Base-by-base conservation (phyloP, 2,797 vertebrate species). In the Aulostomus chinensis region DNA sequence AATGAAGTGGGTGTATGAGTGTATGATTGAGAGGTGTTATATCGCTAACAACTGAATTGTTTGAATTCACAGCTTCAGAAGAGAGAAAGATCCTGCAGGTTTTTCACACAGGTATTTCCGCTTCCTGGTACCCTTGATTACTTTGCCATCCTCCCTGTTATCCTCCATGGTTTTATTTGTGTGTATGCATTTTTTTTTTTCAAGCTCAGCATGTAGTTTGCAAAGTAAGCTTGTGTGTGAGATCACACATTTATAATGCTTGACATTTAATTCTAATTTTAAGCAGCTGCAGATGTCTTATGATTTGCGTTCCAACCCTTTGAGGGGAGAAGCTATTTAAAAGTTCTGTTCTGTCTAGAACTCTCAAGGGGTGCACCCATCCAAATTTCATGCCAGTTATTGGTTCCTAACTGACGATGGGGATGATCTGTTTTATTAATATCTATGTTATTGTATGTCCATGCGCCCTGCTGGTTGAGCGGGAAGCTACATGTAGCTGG, bases 71-170 rank as follows among this genome's bases (percentile, higher is more conserved):
- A 98, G 95, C 95, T 98, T 92, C 95, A 98, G 94, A 98, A 97
- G 94, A 95, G 95, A 86, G 95, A 98, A 86, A 93, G 94, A 77
- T 97, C 94, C 88, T 98, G 95, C 94, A 94, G 95, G 91, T 93
- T 94, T 87, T 98, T 97, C 91, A 93, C 96, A 86, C 95, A 97
- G 95, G 95, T 98, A 97, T 88, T 92, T 93, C 87, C 35, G 1
- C 58, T 70, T 84, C 50, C 72, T 55, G 64, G 58, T 68, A 55
- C 63, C 26, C 53, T 76, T 69, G 67, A 84, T 82, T 75, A 62
- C 35, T 79, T 76, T 61, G 55, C 53, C 55, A 76, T 67, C 40
- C 47, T 45, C 67, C 36, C 39, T 33, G 36, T 54, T 16, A 36
- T 54, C 51, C 45, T 49, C 46, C 11, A 1, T 71, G 40, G 39